These are phyloP conservation scores for Cerastis leucographa DNA, from an alignment of 2,888 invertebrate genomes.

Conservation along the genomic window DNA sequence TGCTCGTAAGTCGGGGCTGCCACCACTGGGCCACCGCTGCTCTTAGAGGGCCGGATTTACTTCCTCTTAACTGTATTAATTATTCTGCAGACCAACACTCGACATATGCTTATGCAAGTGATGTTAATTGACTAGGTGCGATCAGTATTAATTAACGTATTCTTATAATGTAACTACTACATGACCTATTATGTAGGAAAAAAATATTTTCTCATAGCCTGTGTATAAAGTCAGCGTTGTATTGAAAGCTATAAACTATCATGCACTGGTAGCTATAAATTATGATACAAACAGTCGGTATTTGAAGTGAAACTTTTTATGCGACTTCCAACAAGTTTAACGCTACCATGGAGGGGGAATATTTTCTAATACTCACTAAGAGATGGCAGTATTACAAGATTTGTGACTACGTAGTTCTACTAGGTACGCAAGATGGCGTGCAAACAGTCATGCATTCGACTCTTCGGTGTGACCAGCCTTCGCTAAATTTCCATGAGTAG, in stretches of 20 bases:
- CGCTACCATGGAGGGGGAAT: too few species aligned
- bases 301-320: too few species aligned
- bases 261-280: neutral
- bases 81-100: neutral
- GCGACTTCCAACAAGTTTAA: too few species aligned
- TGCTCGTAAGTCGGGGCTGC: too few species aligned
- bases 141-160: constrained; percentile 41
- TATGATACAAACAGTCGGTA: neutral
- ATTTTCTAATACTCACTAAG: too few species aligned
- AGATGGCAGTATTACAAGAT: too few species aligned
- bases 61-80: neutral
- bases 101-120: constrained; percentile 28
- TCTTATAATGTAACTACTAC: constrained; percentile 32
- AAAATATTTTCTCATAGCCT: constrained; percentile 58
- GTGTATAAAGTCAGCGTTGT: constrained; percentile 16
- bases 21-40: too few species aligned
- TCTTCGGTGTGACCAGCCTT: too few species aligned
- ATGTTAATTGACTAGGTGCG: constrained; percentile 24
- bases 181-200: constrained; percentile 48
- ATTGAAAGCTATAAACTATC: constrained; percentile 3
- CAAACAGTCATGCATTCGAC: too few species aligned
- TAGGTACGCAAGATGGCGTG: too few species aligned
- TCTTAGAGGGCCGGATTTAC: neutral
- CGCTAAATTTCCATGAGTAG: too few species aligned
- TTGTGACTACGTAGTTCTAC: too few species aligned